A percentile compares a stretch with the other conserved stretches of the same genome.
Evolutionary conservation across 2,797 vertebrate genomes (phyloP).

Genomic region (Sitta carolinensis): DNA sequence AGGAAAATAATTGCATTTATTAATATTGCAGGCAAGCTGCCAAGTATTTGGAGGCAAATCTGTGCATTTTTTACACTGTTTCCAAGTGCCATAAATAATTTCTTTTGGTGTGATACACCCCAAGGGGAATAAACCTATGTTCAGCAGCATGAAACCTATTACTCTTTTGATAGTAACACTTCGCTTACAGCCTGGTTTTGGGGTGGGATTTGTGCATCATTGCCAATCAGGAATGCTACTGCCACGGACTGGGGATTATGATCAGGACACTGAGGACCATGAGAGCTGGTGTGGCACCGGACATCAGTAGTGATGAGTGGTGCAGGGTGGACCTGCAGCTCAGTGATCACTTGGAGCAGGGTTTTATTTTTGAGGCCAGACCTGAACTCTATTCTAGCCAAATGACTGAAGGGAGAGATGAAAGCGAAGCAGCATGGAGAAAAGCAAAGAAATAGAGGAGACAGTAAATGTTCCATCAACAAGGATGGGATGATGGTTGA

Average conservation of each 20-base stretch:
- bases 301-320: too few species aligned
- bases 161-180: not conserved
- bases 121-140: not conserved
- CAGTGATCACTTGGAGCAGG: rapidly evolving
- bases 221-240: not conserved
- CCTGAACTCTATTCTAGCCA: not conserved
- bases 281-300: not conserved
- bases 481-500: not conserved
- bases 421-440: not conserved
- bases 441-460: not conserved
- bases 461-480: not conserved
- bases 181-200: not conserved
- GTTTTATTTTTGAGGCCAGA: not conserved
- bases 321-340: not conserved
- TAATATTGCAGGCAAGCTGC: not conserved
- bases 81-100: not conserved
- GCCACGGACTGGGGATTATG: not conserved
- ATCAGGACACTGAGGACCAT: not conserved
- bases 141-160: not conserved
- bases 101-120: not conserved
- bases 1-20: conserved; percentile 13
- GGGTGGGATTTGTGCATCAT: not conserved
- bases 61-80: not conserved
- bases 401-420: rapidly evolving
- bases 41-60: not conserved